These are phyloP conservation scores for Bergia sp. DNA, from an alignment of 92 coral and sea anemone genomes.

Conservation along the genomic window DNA sequence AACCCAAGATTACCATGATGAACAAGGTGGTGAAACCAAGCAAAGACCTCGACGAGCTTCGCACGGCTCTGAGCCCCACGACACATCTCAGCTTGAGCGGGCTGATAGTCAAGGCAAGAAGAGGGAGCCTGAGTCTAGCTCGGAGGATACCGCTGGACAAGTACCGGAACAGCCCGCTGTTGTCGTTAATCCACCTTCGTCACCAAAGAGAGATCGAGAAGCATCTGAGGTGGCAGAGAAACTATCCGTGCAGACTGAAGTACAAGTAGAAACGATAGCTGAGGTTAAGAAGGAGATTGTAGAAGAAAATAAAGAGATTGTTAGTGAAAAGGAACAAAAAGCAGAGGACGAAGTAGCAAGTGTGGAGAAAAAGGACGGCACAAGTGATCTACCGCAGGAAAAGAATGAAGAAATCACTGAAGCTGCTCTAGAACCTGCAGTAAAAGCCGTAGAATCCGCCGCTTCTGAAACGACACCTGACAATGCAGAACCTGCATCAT, in stretches of 20 bases:
- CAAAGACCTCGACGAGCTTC: conserved; percentile 32
- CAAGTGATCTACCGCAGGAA: neutral
- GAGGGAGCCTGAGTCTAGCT: neutral
- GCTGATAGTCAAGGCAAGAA: neutral
- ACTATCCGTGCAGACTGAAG: neutral
- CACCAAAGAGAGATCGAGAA: conserved; percentile 21
- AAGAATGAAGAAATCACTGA: neutral
- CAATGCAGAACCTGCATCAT: neutral
- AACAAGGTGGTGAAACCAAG: neutral
- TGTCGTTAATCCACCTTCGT: conserved; percentile 7
- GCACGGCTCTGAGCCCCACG: conserved; percentile 10
- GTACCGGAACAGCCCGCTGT: conserved; percentile 3
- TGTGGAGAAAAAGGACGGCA: conserved; percentile 1
- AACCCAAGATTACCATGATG: conserved; percentile 21
- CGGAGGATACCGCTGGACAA: conserved; percentile 22
- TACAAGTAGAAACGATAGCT: neutral
- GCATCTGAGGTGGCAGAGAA: neutral
- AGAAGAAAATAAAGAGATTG: neutral
- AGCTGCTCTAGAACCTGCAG: neutral
- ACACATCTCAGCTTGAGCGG: neutral
- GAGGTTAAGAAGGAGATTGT: neutral
- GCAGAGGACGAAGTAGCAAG: neutral
- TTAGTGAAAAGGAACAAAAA: neutral
- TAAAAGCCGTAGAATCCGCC: neutral
- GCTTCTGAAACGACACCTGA: neutral